Evolutionary conservation across 2,888 invertebrate genomes (phyloP), one percentile per base, ranked within the genome.

Genomic region (Caenorhabditis panamensis): DNA sequence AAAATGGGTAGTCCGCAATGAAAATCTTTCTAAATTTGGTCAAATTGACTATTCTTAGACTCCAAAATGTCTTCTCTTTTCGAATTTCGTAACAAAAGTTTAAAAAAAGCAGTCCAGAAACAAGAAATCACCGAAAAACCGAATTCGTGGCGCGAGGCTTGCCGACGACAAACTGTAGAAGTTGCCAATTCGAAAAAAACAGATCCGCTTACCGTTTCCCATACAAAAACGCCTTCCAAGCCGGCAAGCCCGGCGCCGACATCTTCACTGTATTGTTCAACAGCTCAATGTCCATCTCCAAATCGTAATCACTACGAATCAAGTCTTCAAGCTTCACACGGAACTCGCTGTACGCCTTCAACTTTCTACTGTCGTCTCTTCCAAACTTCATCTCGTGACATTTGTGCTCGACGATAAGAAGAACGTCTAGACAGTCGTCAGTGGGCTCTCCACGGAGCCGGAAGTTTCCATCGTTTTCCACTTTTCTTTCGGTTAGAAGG

Each of bases 201-300:
- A n/a, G n/a, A n/a, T n/a, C n/a, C 2, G 22, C 58, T 31, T 16
- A 66, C 73, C 73, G 8, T 13, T 64, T 73, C 16, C 58, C 73
- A 20, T 73, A 73, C 8, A 73, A 13, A 20, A 37, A 64, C 16
- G 63, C 47, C 24, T 28, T 64, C 63, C 63, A 73, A 16, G 41
- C 59, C 3, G 73, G 59, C 36, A 66, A 11, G 0, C 51, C 0
- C 26, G 59, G 58, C 22, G 64, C 51, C 9, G 64, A 49, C 20
- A 73, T 47, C 0, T 16, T 8, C 16, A 63, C 64, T n/a, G 18
- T 49, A 11, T 20, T 49, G 9, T 51, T 4, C 0, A 18, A 11
- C 16, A 73, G 51, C 49, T 73, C 73, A 8, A 73, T 73, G 53
- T 73, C 36, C 66, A 58, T 66, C 24, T 51, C 26, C 28, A 73